Conservation (phyloP, 1,140 invertebrate species). For the Orchesella cincta region DNA sequence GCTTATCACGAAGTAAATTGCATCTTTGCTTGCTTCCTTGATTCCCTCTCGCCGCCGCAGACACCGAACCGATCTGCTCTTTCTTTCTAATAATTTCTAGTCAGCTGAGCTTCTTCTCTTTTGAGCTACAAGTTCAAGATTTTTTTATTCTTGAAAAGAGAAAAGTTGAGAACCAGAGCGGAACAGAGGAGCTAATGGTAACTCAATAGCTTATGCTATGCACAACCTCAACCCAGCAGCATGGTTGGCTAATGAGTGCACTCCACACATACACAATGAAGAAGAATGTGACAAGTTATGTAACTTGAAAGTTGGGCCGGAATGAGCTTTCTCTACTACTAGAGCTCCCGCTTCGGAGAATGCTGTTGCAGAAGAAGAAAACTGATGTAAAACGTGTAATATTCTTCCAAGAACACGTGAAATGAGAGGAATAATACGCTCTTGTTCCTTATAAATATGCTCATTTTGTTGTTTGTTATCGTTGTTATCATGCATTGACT, state of each 20-base stretch:
- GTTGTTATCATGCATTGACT: too few relatives aligned
- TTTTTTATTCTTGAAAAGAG: neutral
- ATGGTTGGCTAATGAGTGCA: neutral
- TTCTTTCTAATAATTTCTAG: slow-evolving; percentile 22
- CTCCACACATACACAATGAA: slow-evolving; percentile 3
- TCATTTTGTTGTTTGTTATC: too few relatives aligned
- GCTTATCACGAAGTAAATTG: slow-evolving; percentile 30
- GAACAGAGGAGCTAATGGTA: neutral
- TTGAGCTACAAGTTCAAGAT: slow-evolving; percentile 22
- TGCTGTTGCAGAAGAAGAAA: too few relatives aligned
- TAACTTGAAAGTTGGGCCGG: neutral
- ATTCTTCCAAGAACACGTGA: neutral
- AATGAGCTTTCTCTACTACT: neutral
- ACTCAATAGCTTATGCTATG: slow-evolving; percentile 7
- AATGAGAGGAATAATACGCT: neutral
- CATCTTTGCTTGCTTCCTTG: neutral
- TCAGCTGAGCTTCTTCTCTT: neutral
- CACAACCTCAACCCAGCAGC: neutral
- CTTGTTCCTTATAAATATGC: neutral
- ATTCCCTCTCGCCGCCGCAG: neutral
- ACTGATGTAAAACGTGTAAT: neutral
- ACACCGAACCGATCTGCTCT: neutral
- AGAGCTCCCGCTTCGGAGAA: neutral
- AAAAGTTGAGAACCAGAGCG: neutral
- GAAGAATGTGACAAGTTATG: slow-evolving; percentile 16